Conservation (phyloP, 2,888 invertebrate species). For the Petrophora chlorosata region DNA sequence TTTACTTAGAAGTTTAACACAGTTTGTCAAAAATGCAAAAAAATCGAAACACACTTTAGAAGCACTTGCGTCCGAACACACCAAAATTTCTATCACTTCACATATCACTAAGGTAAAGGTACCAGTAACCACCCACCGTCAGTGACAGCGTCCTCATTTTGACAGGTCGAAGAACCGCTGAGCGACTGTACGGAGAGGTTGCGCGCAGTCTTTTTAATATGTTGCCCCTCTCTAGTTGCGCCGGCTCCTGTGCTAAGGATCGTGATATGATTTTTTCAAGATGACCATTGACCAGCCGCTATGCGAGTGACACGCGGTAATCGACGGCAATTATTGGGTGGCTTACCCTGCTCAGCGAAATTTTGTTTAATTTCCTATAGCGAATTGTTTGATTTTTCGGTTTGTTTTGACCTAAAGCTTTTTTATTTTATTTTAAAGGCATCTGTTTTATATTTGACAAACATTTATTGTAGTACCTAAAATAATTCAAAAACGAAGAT, state of each 20-base stretch:
- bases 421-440: no score
- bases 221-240: constrained; percentile 60
- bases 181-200: constrained; percentile 59
- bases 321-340: constrained; percentile 1
- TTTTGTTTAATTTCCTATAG: background rate
- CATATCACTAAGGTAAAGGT: constrained; percentile 39
- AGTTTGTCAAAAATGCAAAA: no score
- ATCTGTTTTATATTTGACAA: no score
- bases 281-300: constrained; percentile 1
- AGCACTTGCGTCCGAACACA: constrained; percentile 18
- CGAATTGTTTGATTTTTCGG: background rate
- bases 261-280: constrained; percentile 3
- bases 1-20: no score
- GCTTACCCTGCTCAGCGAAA: constrained; percentile 1
- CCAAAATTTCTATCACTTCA: constrained; percentile 37
- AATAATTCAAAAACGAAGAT: no score
- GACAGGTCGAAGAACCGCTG: constrained; percentile 57
- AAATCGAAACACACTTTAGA: no score
- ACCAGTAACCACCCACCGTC: constrained; percentile 61
- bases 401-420: no score
- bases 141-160: constrained; percentile 73
- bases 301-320: background rate
- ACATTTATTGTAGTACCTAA: no score
- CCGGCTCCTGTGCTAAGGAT: constrained; percentile 15
- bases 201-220: constrained; percentile 62